These are phyloP conservation scores for Tinamus major DNA, from an alignment of 2,797 vertebrate species.

Conservation along the genomic window DNA sequence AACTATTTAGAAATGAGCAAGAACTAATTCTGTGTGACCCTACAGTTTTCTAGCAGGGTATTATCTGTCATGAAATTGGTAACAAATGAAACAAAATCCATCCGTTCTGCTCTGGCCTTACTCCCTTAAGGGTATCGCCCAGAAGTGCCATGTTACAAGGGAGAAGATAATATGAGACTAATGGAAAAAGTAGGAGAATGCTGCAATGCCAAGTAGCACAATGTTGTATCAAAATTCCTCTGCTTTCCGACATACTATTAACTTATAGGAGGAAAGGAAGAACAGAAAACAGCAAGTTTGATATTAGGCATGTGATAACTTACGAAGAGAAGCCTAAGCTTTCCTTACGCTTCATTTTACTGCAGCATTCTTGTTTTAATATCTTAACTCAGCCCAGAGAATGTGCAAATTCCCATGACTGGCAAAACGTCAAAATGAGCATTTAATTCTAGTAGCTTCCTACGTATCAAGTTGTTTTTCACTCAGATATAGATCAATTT, in stretches of 20 bases:
- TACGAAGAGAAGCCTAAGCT: slow-evolving; percentile 57
- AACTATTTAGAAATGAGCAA: slow-evolving; percentile 55
- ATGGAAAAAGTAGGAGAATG: slow-evolving; percentile 78
- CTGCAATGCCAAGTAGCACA: slow-evolving; percentile 69
- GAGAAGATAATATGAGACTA: slow-evolving; percentile 77
- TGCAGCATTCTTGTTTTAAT: slow-evolving; percentile 50
- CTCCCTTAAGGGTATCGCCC: slow-evolving; percentile 71
- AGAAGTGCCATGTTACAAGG: slow-evolving; percentile 72
- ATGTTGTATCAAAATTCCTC: slow-evolving; percentile 70
- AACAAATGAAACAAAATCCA: slow-evolving; percentile 80
- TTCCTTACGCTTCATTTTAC: slow-evolving; percentile 4
- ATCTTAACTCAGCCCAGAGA: slow-evolving; percentile 45
- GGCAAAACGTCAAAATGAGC: slow-evolving; percentile 67
- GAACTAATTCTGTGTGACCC: slow-evolving; percentile 71
- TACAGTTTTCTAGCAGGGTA: slow-evolving; percentile 74
- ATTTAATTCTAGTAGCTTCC: slow-evolving; percentile 67
- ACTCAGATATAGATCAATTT: slow-evolving; percentile 55
- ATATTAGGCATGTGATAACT: slow-evolving; percentile 55
- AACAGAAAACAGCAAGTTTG: slow-evolving; percentile 69
- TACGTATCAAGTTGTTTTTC: neutral
- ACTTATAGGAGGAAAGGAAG: slow-evolving; percentile 65
- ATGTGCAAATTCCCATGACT: slow-evolving; percentile 50
- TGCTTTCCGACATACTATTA: slow-evolving; percentile 74
- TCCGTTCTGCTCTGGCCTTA: slow-evolving; percentile 75
- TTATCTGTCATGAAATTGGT: slow-evolving; percentile 79